Evolutionary conservation across 2,888 invertebrate species (phyloP).

Genomic region (Diachrysia chrysitis): DNA sequence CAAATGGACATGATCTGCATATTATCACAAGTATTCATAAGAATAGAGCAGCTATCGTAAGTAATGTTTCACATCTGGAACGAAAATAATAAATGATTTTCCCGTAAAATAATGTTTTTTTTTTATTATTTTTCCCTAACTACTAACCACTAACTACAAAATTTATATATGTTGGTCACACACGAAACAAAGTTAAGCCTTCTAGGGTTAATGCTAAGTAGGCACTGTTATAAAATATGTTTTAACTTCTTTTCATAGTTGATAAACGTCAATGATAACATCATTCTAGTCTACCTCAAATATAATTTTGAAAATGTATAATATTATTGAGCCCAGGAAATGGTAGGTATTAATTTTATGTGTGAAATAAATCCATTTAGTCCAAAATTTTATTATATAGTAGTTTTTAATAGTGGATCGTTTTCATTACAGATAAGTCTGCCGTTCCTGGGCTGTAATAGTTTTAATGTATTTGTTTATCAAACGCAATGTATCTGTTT

Average conservation of each 20-base stretch:
- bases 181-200: no score
- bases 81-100: no score
- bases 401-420: background rate
- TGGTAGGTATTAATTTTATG: background rate
- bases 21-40: no score
- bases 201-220: background rate
- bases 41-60: no score
- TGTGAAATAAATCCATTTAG: background rate
- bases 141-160: no score
- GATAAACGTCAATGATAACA: background rate
- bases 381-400: background rate
- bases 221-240: background rate
- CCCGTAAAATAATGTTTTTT: no score
- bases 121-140: no score
- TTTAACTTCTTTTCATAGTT: background rate
- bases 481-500: background rate
- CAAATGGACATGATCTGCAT: no score
- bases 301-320: background rate
- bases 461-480: background rate
- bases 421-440: background rate
- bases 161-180: no score
- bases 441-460: background rate
- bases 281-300: conserved; percentile 4
- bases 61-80: no score
- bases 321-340: conserved; percentile 3